phyloP scores from a whole-genome alignment of 2,113 vertebrate genomes.

The Protobothrops mucrosquamatus region DNA sequence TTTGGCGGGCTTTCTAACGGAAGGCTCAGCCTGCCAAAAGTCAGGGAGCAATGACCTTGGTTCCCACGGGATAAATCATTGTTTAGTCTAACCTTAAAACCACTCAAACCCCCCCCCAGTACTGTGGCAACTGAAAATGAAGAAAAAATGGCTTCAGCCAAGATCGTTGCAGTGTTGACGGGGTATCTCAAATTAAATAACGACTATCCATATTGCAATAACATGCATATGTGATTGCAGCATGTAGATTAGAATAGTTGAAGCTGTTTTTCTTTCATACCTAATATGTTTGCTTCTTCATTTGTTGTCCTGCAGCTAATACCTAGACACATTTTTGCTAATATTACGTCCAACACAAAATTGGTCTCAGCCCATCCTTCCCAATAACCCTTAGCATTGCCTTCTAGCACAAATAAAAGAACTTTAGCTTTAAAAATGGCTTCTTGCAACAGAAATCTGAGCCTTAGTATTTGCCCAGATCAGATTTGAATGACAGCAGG shows the following conservation, averaged over 20 bases:
- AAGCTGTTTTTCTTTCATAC: neutral
- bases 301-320: neutral
- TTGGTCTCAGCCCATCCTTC: neutral
- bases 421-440: neutral
- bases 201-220: neutral
- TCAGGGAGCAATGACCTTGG: too few relatives aligned
- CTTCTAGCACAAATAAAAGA: conserved; percentile 4
- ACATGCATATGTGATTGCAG: neutral
- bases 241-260: neutral
- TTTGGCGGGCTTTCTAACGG: too few relatives aligned
- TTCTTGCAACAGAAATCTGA: neutral
- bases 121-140: too few relatives aligned
- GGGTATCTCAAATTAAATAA: neutral
- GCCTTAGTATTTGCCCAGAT: neutral
- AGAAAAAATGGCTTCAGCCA: too few relatives aligned
- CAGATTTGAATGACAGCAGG: neutral
- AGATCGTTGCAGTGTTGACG: too few relatives aligned
- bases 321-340: conserved; percentile 13
- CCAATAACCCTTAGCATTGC: conserved; percentile 1
- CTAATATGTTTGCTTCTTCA: rapidly evolving
- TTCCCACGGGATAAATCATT: too few relatives aligned
- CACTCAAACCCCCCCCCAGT: too few relatives aligned
- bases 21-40: too few relatives aligned
- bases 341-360: conserved; percentile 18
- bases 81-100: too few relatives aligned